Conservation (phyloP, 2,888 invertebrate species). For the Lamellibrachia columna region DNA sequence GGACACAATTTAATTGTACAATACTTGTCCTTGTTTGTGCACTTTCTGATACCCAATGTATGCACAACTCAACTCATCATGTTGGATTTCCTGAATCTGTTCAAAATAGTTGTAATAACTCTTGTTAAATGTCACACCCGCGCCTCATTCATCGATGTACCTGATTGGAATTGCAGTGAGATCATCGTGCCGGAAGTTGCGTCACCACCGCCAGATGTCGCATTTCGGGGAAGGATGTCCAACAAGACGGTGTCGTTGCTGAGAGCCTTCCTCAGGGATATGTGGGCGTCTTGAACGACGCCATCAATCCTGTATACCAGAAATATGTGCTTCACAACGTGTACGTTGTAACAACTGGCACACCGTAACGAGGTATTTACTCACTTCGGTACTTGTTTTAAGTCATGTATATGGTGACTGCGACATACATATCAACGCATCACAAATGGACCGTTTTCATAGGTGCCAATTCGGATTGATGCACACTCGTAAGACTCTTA, state of each 20-base stretch:
- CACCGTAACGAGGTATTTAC: background rate
- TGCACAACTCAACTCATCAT: background rate
- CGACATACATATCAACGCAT: no score
- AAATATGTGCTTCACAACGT: background rate
- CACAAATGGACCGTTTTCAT: background rate
- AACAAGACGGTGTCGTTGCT: background rate
- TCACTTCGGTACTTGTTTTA: background rate
- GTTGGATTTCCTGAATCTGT: background rate
- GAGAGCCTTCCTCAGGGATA: background rate
- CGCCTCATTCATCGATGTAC: background rate
- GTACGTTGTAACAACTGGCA: background rate
- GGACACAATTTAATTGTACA: background rate
- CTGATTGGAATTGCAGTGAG: conserved; percentile 16
- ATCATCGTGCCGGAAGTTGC: conserved; percentile 7
- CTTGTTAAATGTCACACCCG: background rate
- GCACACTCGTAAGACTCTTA: background rate
- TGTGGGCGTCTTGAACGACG: background rate
- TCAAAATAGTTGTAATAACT: background rate
- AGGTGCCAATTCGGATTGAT: no score
- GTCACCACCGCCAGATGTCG: background rate
- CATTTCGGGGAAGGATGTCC: background rate
- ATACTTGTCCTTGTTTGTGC: background rate
- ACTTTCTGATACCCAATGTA: no score
- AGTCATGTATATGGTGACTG: no score
- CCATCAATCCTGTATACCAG: background rate